These are phyloP conservation scores for Octodonta nipae DNA, from an alignment of 2,888 invertebrate genomes.

Conservation along the genomic window DNA sequence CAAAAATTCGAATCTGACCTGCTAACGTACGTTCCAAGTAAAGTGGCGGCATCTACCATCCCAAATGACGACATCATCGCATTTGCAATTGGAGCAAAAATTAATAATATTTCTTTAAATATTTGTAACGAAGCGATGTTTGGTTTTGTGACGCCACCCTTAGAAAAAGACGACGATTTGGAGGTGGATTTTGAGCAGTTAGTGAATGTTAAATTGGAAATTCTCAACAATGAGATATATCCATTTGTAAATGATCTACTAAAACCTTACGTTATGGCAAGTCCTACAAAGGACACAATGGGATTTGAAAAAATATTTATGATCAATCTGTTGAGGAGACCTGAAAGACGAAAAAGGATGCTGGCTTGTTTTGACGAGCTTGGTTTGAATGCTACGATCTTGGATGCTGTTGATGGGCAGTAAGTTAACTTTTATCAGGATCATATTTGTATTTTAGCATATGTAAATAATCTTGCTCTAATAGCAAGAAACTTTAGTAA, in stretches of 20 bases:
- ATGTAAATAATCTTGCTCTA: not conserved
- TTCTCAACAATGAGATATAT: constrained; percentile 44
- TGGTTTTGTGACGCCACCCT: constrained; percentile 71
- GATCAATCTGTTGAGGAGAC: constrained; percentile 79
- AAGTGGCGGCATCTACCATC: constrained; percentile 51
- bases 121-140: constrained; percentile 71
- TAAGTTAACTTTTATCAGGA: constrained; percentile 35
- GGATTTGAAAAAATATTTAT: constrained; percentile 73
- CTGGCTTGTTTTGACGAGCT: constrained; percentile 60
- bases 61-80: constrained; percentile 77
- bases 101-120: constrained; percentile 49
- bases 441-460: not conserved
- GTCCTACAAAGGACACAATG: constrained; percentile 46
- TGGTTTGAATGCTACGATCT: constrained; percentile 59
- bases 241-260: constrained; percentile 36
- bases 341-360: constrained; percentile 72
- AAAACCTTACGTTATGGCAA: constrained; percentile 18
- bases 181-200: constrained; percentile 57
- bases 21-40: constrained; percentile 60
- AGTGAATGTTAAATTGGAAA: constrained; percentile 49
- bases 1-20: constrained; percentile 41
- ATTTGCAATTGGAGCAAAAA: constrained; percentile 72
- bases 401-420: constrained; percentile 86
- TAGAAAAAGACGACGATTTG: constrained; percentile 54
- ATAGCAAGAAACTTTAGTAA: no score